Evolutionary conservation across 2,797 vertebrate species (phyloP).

Genomic region (Balearica regulorum): DNA sequence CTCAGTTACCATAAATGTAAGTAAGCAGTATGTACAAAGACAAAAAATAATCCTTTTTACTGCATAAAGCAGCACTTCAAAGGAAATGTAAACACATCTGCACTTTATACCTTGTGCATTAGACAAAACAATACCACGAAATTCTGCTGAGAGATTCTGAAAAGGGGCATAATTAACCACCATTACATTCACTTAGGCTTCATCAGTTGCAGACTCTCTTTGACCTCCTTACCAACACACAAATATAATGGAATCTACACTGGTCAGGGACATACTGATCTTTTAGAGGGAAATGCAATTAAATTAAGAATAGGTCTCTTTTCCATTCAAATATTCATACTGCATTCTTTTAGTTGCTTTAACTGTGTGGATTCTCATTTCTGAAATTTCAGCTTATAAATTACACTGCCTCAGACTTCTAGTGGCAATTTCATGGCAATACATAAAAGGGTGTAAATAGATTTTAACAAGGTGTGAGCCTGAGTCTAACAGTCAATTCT

Average conservation of each 20-base stretch:
- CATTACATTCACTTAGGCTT: not conserved
- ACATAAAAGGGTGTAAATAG: not conserved
- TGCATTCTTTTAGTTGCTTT: not conserved
- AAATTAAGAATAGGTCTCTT: not conserved
- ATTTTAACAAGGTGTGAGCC: constrained; percentile 9
- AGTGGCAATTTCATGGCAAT: not conserved
- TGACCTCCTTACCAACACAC: not conserved
- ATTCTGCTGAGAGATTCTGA: not conserved
- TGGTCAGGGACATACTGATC: not conserved
- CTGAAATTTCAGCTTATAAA: not conserved
- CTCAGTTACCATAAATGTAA: not conserved
- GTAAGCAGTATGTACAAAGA: not conserved
- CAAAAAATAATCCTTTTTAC: not conserved
- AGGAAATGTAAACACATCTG: not conserved
- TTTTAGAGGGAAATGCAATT: not conserved
- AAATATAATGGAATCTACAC: not conserved
- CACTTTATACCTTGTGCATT: not conserved
- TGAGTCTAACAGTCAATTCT: not conserved
- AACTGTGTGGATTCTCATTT: not conserved
- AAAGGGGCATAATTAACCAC: not conserved
- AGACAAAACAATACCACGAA: constrained; percentile 22
- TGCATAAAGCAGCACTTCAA: not conserved
- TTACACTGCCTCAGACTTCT: not conserved
- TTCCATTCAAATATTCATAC: not conserved
- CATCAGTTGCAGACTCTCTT: not conserved